Conservation (phyloP, 2,797 vertebrate genomes). For the Alcedo atthis region DNA sequence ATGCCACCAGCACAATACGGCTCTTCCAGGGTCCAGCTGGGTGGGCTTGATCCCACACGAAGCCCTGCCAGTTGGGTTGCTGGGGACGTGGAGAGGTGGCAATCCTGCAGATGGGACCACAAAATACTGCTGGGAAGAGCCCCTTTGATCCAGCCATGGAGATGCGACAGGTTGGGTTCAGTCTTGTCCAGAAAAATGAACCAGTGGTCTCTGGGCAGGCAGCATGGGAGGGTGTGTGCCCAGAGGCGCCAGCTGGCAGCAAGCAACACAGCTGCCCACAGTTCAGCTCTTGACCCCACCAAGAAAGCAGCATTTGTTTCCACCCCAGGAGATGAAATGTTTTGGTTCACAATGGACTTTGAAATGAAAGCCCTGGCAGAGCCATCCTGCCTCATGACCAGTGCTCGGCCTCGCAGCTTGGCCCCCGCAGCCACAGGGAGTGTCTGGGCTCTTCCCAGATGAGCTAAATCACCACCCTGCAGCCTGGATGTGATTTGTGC, state of each 20-base stretch:
- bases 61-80: not conserved
- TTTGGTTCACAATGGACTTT: not conserved
- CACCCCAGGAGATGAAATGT: not conserved
- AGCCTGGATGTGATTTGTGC: not conserved
- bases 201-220: not conserved
- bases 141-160: rapidly evolving
- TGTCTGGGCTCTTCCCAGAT: not conserved
- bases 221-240: not conserved
- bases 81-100: not conserved
- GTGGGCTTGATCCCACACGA: not conserved
- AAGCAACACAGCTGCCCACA: not conserved
- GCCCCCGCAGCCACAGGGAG: not conserved
- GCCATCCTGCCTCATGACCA: not conserved
- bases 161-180: not conserved
- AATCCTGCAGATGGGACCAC: not conserved
- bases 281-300: not conserved
- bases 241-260: not conserved
- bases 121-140: not conserved
- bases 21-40: not conserved
- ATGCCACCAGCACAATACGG: rapidly evolving
- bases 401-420: not conserved
- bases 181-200: not conserved
- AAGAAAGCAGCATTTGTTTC: not conserved
- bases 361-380: not conserved
- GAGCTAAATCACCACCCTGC: not conserved